Percentiles rank a stretch among this genome's conserved stretches.
phyloP scores from a whole-genome alignment of 1,140 invertebrate species.

The Temnothorax longispinosus region DNA sequence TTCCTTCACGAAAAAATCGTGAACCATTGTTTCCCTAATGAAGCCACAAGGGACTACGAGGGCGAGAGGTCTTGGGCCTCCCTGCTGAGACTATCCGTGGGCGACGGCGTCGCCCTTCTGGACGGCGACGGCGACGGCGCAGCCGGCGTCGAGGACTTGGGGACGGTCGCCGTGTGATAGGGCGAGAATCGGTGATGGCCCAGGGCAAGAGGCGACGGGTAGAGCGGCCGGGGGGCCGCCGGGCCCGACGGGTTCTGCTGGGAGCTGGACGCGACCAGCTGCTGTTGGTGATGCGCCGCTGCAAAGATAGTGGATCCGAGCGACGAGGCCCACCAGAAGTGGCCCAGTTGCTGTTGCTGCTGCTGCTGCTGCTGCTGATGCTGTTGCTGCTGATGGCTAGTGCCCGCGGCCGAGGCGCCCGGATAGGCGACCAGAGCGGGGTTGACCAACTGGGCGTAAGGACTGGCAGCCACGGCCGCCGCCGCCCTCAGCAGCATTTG shows the following conservation, averaged over 20 bases:
- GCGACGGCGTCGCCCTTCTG: conserved; percentile 82
- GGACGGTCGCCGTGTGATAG: conserved; percentile 80
- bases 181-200: conserved; percentile 85
- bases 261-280: conserved; percentile 77
- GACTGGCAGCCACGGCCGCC: conserved; percentile 86
- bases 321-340: conserved; percentile 84
- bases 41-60: conserved; percentile 78
- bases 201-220: conserved; percentile 82
- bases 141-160: conserved; percentile 77
- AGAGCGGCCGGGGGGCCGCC: conserved; percentile 84
- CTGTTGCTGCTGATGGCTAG: conserved; percentile 79
- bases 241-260: conserved; percentile 79
- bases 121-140: conserved; percentile 81
- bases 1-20: background rate
- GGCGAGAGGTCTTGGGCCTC: conserved; percentile 84
- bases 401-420: conserved; percentile 77
- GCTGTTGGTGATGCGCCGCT: conserved; percentile 82
- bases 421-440: conserved; percentile 83
- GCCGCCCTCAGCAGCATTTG: conserved; percentile 89
- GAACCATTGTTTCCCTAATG: background rate
- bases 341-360: conserved; percentile 77
- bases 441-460: conserved; percentile 86
- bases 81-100: conserved; percentile 83
- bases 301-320: conserved; percentile 83
- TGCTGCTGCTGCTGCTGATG: conserved; percentile 78